These are phyloP conservation scores for Botia kubotai DNA, from an alignment of 2,797 vertebrate species.

Conservation along the genomic window DNA sequence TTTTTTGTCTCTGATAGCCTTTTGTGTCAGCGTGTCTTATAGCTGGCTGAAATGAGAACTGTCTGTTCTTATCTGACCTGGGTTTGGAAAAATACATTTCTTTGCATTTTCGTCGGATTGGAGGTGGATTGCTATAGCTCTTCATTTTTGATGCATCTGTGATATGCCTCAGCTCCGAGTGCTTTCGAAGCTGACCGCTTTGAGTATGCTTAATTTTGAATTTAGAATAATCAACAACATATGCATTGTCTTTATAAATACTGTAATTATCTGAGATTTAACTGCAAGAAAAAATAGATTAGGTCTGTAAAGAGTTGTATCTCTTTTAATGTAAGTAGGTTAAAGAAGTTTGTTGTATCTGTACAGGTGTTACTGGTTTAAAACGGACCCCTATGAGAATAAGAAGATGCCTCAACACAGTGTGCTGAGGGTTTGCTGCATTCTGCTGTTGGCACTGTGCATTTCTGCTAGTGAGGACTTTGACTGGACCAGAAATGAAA, in stretches of 20 bases:
- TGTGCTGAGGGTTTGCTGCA: slow-evolving; percentile 61
- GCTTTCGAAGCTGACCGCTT: slow-evolving; percentile 56
- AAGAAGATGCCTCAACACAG: slow-evolving; percentile 64
- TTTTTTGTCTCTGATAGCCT: slow-evolving; percentile 71
- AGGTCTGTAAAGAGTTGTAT: slow-evolving; percentile 32
- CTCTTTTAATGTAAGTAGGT: background rate
- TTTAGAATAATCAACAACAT: background rate
- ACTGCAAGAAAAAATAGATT: background rate
- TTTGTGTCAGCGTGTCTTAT: slow-evolving; percentile 72
- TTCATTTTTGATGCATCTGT: slow-evolving; percentile 54
- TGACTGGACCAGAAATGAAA: slow-evolving; percentile 83
- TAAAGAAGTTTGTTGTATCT: background rate
- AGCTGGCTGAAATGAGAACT: slow-evolving; percentile 72
- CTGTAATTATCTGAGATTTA: background rate
- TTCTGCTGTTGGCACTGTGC: slow-evolving; percentile 66
- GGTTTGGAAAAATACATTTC: slow-evolving; percentile 46
- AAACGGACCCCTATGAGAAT: slow-evolving; percentile 42
- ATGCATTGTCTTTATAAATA: background rate
- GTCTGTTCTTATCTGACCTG: slow-evolving; percentile 28
- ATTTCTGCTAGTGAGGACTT: slow-evolving; percentile 75
- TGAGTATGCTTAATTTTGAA: slow-evolving; percentile 58
- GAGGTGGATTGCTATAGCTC: slow-evolving; percentile 36
- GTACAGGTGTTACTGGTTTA: slow-evolving; percentile 60
- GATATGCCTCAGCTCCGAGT: slow-evolving; percentile 55
- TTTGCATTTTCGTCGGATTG: slow-evolving; percentile 45